Percentiles rank a stretch among this genome's conserved stretches.
Evolutionary conservation across 2,113 vertebrate genomes (phyloP).

Genomic region (Hylia prasina): DNA sequence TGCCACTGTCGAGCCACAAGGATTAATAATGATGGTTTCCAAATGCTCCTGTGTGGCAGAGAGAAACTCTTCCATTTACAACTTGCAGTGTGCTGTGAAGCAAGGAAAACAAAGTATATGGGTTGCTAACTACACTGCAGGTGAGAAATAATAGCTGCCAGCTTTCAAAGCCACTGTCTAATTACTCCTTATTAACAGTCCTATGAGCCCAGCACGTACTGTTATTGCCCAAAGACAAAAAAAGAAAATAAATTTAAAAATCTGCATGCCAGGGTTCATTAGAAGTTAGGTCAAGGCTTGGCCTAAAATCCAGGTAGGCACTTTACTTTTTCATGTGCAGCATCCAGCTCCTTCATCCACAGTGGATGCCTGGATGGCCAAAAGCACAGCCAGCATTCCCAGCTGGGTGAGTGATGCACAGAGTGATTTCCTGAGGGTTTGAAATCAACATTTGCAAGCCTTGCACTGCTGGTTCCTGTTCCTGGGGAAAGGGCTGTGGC

Average conservation of each 20-base stretch:
- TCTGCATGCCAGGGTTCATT: background rate
- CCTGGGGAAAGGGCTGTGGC: background rate
- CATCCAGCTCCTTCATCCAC: background rate
- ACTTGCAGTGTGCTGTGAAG: background rate
- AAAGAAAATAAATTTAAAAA: background rate
- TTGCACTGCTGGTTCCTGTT: background rate
- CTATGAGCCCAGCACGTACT: background rate
- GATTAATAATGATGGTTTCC: background rate
- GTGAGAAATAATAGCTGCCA: background rate
- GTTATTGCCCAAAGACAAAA: background rate
- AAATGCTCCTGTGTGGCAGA: background rate
- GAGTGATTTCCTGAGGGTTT: background rate
- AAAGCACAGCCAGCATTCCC: background rate
- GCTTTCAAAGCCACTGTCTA: background rate
- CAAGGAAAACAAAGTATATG: background rate
- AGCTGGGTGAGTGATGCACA: fast-evolving
- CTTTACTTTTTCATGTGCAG: background rate
- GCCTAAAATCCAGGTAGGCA: background rate
- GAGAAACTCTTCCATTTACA: background rate
- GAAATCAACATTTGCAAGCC: fast-evolving
- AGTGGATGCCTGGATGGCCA: background rate
- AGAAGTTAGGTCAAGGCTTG: background rate
- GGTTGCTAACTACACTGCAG: background rate
- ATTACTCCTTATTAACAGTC: slow-evolving; percentile 3
- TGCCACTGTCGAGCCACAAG: background rate